Evolutionary conservation across 2,113 vertebrate species (phyloP).

Genomic region (Nibea coibor): DNA sequence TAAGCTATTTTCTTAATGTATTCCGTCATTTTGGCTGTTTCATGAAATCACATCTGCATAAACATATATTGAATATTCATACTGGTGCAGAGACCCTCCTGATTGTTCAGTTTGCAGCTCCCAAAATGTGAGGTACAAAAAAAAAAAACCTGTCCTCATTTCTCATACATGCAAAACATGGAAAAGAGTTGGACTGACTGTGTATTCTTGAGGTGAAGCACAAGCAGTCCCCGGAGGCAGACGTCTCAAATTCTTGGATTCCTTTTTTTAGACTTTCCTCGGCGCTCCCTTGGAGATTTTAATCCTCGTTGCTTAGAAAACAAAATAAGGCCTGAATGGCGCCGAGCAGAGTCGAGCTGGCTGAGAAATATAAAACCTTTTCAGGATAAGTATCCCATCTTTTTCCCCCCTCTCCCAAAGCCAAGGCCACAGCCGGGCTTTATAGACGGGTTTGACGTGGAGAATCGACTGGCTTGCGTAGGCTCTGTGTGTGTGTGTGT

Average conservation of each 20-base stretch:
- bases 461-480: not conserved
- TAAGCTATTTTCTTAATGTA: conserved; percentile 50
- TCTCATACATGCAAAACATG: conserved; percentile 27
- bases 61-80: conserved; percentile 66
- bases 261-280: conserved; percentile 56
- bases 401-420: conserved; percentile 6
- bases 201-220: conserved; percentile 58
- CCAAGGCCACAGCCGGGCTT: conserved; percentile 37
- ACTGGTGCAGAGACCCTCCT: not conserved
- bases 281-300: conserved; percentile 47
- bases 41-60: conserved; percentile 52
- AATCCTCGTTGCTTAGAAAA: conserved; percentile 55
- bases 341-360: conserved; percentile 32
- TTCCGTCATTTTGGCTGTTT: conserved; percentile 54
- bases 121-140: not conserved
- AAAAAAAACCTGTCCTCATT: conserved; percentile 35
- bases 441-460: conserved; percentile 24
- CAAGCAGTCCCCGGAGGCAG: conserved; percentile 31
- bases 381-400: conserved; percentile 20
- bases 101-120: conserved; percentile 29
- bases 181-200: conserved; percentile 47
- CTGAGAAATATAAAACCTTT: conserved; percentile 56
- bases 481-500: not conserved
- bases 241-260: conserved; percentile 55
- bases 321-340: conserved; percentile 37